A percentile compares a stretch with the other conserved stretches of the same genome.
phyloP scores from a whole-genome alignment of 2,888 invertebrate species.

The Margaritifera margaritifera region DNA sequence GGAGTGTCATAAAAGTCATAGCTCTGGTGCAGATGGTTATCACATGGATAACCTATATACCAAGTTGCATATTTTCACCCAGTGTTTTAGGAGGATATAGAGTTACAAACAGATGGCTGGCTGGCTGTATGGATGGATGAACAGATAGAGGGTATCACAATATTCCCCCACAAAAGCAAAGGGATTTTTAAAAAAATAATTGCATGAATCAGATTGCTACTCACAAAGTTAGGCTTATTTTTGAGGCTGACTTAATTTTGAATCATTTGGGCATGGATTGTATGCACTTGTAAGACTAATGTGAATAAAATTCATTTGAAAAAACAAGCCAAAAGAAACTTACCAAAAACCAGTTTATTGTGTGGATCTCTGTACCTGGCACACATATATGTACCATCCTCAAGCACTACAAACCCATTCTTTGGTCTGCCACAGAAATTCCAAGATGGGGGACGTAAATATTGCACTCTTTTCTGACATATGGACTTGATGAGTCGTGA shows the following conservation, averaged over 20 bases:
- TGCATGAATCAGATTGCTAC: not conserved
- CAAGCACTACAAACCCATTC: constrained; percentile 64
- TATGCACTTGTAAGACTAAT: not conserved
- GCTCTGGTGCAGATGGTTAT: too few species aligned
- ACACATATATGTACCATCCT: constrained; percentile 62
- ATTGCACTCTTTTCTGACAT: constrained; percentile 34
- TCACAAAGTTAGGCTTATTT: not conserved
- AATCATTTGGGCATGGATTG: not conserved
- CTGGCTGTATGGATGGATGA: too few species aligned
- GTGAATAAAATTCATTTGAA: not conserved
- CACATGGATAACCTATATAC: too few species aligned
- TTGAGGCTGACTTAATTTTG: not conserved
- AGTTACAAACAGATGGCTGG: too few species aligned
- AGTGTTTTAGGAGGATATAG: too few species aligned
- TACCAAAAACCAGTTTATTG: constrained; percentile 67
- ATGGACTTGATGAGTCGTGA: constrained; percentile 39
- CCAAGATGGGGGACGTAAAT: constrained; percentile 64
- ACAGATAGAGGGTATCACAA: too few species aligned
- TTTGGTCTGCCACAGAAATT: constrained; percentile 69
- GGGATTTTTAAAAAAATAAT: too few species aligned
- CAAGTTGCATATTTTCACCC: too few species aligned
- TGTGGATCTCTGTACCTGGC: constrained; percentile 69
- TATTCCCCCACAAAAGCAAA: too few species aligned
- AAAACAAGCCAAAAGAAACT: constrained; percentile 6
- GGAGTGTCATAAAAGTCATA: too few species aligned